Percentiles rank a stretch among this genome's conserved stretches.
Conservation (phyloP, 2,797 vertebrate genomes). For the Oryzias dopingdopingensis region DNA sequence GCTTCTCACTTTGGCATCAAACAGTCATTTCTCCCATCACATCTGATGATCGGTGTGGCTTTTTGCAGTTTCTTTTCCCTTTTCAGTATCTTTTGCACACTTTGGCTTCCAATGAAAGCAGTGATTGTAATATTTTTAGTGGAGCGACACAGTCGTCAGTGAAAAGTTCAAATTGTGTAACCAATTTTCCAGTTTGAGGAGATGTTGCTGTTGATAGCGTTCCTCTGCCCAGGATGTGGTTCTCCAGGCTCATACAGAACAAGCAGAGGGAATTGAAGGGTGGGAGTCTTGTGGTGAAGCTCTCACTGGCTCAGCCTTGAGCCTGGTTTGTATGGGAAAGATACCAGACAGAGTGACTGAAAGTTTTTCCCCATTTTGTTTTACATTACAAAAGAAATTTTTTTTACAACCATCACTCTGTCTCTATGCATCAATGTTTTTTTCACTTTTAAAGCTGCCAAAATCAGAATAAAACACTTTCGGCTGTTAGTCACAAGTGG, state of each 20-base stretch:
- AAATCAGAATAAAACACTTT: conserved; percentile 43
- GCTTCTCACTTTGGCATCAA: conserved; percentile 77
- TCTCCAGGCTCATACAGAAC: conserved; percentile 74
- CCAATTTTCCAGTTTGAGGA: conserved; percentile 82
- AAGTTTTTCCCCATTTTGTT: conserved; percentile 36
- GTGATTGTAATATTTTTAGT: conserved; percentile 80
- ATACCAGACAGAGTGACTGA: conserved; percentile 73
- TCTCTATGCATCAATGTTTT: conserved; percentile 50
- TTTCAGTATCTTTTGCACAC: conserved; percentile 64
- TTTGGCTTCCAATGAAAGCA: conserved; percentile 79
- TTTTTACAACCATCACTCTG: conserved; percentile 64
- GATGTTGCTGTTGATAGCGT: conserved; percentile 73
- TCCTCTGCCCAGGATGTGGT: conserved; percentile 81
- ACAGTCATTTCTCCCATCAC: conserved; percentile 65
- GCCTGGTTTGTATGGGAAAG: conserved; percentile 71
- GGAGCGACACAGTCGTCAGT: conserved; percentile 76
- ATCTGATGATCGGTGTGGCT: conserved; percentile 72
- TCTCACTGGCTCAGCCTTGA: conserved; percentile 67
- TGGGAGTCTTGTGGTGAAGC: conserved; percentile 74
- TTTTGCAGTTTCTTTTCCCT: conserved; percentile 71
- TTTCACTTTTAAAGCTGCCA: conserved; percentile 41
- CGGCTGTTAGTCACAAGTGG: conserved; percentile 50
- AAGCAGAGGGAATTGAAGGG: conserved; percentile 72
- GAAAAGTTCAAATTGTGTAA: conserved; percentile 85
- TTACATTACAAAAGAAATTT: conserved; percentile 77